A percentile compares a stretch with the other conserved stretches of the same genome.
Evolutionary conservation across 2,888 invertebrate species (phyloP).

Genomic region (Drosophila falleni): DNA sequence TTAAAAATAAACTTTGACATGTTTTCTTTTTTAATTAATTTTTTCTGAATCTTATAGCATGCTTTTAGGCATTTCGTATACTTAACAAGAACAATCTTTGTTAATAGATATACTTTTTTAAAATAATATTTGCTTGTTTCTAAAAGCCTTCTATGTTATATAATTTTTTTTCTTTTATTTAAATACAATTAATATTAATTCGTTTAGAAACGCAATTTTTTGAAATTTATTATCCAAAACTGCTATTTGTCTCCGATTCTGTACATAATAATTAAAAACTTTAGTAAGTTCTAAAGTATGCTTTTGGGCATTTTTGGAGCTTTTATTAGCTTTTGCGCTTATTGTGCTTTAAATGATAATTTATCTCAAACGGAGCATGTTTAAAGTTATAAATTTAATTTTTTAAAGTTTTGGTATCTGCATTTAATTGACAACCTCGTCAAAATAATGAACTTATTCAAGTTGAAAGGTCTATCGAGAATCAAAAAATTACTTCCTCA

Average conservation of each 20-base stretch:
- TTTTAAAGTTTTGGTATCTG: background rate
- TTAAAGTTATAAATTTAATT: background rate
- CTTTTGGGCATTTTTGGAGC: background rate
- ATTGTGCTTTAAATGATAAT: background rate
- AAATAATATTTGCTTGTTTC: background rate
- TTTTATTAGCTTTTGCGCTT: background rate
- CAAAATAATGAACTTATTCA: background rate
- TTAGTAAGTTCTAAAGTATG: background rate
- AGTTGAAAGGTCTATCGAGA: background rate
- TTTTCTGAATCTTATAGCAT: too few relatives aligned
- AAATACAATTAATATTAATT: background rate
- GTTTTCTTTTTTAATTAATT: too few relatives aligned
- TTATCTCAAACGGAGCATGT: background rate
- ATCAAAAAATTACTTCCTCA: background rate
- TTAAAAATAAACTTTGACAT: too few relatives aligned
- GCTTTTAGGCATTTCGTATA: too few relatives aligned
- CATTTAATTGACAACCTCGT: background rate
- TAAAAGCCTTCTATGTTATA: too few relatives aligned
- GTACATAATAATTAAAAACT: background rate
- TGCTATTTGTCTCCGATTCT: too few relatives aligned
- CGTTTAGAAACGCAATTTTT: too few relatives aligned
- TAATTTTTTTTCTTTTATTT: too few relatives aligned
- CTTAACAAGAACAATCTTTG: too few relatives aligned
- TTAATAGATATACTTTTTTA: background rate
- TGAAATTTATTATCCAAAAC: background rate